Percentiles rank a stretch among this genome's conserved stretches.
Conservation (phyloP, 2,888 invertebrate species). For the Stramonita haemastoma region DNA sequence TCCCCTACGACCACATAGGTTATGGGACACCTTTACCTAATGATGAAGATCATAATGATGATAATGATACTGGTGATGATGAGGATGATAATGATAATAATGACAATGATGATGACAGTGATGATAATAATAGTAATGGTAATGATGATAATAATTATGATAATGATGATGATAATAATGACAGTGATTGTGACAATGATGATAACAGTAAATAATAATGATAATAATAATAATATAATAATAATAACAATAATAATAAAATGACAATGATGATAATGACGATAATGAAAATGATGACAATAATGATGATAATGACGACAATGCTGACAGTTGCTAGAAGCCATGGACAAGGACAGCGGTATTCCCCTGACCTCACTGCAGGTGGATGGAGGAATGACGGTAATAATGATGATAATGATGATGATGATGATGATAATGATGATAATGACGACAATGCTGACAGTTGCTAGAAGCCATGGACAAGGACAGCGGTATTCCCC, state of each 20-base stretch:
- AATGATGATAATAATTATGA: too few species aligned
- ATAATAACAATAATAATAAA: not conserved
- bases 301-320: not conserved
- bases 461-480: constrained; percentile 93
- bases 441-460: not conserved
- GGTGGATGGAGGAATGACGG: constrained; percentile 82
- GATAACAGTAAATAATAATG: too few species aligned
- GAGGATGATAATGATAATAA: not conserved
- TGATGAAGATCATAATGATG: not conserved
- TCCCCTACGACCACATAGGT: too few species aligned
- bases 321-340: constrained; percentile 85
- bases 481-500: constrained; percentile 91
- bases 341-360: constrained; percentile 95
- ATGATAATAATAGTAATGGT: not conserved
- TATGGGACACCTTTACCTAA: too few species aligned
- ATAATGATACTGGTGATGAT: not conserved
- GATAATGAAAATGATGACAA: not conserved
- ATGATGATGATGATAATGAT: not conserved
- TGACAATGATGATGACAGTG: not conserved
- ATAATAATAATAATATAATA: not conserved
- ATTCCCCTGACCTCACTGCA: constrained; percentile 88
- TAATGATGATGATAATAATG: too few species aligned
- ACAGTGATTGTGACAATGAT: too few species aligned
- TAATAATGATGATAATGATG: not conserved
- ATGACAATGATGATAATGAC: not conserved